Evolutionary conservation across 2,797 vertebrate genomes (phyloP), one percentile per base, ranked within the genome.

Genomic region (Catharus ustulatus): DNA sequence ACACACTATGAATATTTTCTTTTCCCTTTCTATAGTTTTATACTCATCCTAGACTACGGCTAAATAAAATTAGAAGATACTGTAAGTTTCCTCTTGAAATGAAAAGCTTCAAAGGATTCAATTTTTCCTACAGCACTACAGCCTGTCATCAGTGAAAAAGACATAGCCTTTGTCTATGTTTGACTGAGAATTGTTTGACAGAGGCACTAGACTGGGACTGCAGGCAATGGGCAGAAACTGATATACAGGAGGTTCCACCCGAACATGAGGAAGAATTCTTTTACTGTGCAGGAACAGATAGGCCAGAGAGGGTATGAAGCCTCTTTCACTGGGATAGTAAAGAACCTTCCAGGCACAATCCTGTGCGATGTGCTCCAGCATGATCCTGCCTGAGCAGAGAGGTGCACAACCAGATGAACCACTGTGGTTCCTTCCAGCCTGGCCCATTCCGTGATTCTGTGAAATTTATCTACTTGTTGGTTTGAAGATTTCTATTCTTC

Each of bases 1-100:
- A 87, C 43, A 77, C 13, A 64, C 51, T 42, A 67, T 57, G 81
- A 95, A 87, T 51, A 76, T 64, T 87, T 94, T 54, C 30, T 68
- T 84, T 94, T 69, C 16, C 19, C 40, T 54, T 69, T 19, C n/a
- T 54, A 2, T 13, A 46, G 84, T 54, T 92, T 94, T 81, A 61
- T 29, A 42, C 43, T 77, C 42, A 49, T 10, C 13, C 8, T 89
- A 82, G 48, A 17, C 19, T 51, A 36, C 15, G 40, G 24, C 64
- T 90, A 83, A 81, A 81, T 74, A 86, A 92, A 92, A 91, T 89
- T 80, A 92, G 36, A 91, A 94, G 74, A 27, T 67, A 62, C 26
- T 49, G 17, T 48, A 95, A 69, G 73, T 73, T 73, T 54, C 40
- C 22, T 9, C 9, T 36, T 77, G 51, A 81, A 93, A 89, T 80